Evolutionary conservation across 1,140 invertebrate species (phyloP).

Genomic region (Lepidurus arcticus): DNA sequence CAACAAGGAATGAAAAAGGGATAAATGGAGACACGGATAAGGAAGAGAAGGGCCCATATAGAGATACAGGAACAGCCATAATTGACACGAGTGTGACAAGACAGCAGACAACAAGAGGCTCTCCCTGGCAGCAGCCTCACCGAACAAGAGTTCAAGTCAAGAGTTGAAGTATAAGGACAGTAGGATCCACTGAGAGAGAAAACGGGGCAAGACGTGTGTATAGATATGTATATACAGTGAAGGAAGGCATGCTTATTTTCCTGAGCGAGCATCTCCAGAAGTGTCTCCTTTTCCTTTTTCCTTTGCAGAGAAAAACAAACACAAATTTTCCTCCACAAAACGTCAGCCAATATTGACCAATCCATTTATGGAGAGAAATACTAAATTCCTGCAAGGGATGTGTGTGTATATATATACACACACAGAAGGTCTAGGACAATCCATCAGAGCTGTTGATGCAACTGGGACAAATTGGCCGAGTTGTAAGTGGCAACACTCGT

Average conservation of each 20-base stretch:
- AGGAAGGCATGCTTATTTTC: not conserved
- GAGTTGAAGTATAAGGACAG: not conserved
- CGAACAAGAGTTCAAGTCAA: not conserved
- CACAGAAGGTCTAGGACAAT: not conserved
- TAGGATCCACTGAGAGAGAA: not conserved
- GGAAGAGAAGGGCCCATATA: not conserved
- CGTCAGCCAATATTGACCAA: conserved; percentile 14
- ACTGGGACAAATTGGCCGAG: not conserved
- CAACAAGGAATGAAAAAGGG: not conserved
- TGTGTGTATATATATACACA: too few species aligned
- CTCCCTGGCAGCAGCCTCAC: not conserved
- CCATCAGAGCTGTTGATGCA: not conserved
- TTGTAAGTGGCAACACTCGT: not conserved
- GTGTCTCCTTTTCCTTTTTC: too few species aligned
- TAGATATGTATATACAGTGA: conserved; percentile 1
- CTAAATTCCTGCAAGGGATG: not conserved
- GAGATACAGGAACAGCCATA: not conserved
- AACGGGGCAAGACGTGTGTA: not conserved
- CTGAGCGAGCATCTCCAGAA: not conserved
- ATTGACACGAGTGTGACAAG: conserved; percentile 12
- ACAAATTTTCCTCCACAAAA: not conserved
- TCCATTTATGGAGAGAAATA: not conserved
- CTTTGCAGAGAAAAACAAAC: not conserved
- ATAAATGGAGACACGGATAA: not conserved
- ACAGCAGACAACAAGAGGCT: conserved; percentile 2